Evolutionary conservation across 2,888 invertebrate genomes (phyloP), one percentile per base, ranked within the genome.

Genomic region (Cerastis leucographa): DNA sequence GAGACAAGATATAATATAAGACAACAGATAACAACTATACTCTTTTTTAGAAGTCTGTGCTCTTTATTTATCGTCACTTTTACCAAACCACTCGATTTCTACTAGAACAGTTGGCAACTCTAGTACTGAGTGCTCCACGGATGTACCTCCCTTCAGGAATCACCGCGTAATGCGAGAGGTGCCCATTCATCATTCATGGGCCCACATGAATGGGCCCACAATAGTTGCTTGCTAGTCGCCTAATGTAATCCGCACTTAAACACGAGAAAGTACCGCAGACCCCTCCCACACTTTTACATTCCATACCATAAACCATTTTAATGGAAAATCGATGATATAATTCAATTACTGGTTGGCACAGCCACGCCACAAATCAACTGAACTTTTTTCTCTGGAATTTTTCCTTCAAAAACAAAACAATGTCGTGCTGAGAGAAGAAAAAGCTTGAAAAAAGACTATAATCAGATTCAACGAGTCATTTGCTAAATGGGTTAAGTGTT

Each of bases 291-390:
- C 94, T 95, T 94, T 93, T 92, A 94, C 95, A 94, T 95, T 96
- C 94, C 94, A 95, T 94, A 94, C 95, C 96, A 96, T 96, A 95
- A 96, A 96, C 91, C 96, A 95, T 96, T 95, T 96, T 96, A 96
- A 96, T 96, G 96, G 96, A 94, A 96, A 96, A 96, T 96, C 96
- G 95, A 96, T 96, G 95, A 93, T 94, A 96, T 96, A 96, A 96
- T 96, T 95, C 95, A 96, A 96, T 96, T 96, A 96, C 94, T 90
- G 90, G 92, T 92, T 93, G 83, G 94, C 93, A 92, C 90, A 92
- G 93, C 92, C 93, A 91, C 91, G 93, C 94, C 91, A 94, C 94
- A 94, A 94, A 94, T 94, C 94, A 91, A 88, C 87, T 85, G 88
- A 88, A 89, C 91, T 90, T 91, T 90, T 76, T 79, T 65, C 80